Evolutionary conservation across 2,797 vertebrate species (phyloP).

Genomic region (Enteromius trimaculatus): DNA sequence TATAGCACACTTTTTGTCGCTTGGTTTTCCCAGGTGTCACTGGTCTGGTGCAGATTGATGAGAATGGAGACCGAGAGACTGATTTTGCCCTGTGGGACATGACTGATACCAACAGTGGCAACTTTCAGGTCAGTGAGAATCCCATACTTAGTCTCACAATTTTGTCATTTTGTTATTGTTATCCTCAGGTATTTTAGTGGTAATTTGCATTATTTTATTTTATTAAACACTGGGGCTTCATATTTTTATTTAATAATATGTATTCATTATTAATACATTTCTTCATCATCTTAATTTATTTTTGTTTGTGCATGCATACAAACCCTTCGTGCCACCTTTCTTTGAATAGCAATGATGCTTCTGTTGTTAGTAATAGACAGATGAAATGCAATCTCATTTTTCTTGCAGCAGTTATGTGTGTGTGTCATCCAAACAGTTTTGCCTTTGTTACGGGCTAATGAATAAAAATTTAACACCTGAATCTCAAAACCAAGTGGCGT

Average conservation of each 20-base stretch:
- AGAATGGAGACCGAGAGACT: conserved; percentile 89
- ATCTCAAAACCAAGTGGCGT: conserved; percentile 10
- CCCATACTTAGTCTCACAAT: not conserved
- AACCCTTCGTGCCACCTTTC: not conserved
- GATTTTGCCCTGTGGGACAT: conserved; percentile 94
- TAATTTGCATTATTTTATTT: not conserved
- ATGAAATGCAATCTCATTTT: conserved; percentile 13
- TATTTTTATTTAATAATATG: not conserved
- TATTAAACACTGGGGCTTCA: not conserved
- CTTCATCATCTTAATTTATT: not conserved
- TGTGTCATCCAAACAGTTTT: conserved; percentile 15
- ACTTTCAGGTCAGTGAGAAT: conserved; percentile 79
- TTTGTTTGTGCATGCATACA: not conserved
- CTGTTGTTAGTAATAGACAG: not conserved
- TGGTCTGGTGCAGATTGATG: conserved; percentile 86
- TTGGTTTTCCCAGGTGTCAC: conserved; percentile 81
- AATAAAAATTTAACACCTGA: conserved; percentile 20
- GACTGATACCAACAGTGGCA: conserved; percentile 73
- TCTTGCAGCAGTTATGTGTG: not conserved
- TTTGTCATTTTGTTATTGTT: conserved; percentile 7
- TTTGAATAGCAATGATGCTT: not conserved
- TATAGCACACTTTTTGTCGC: not conserved
- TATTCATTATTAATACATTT: not conserved
- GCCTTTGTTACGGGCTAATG: conserved; percentile 18
- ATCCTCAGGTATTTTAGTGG: not conserved